Evolutionary conservation across 2,797 vertebrate species (phyloP), one percentile per base, ranked within the genome.

Genomic region (Clamator glandarius): DNA sequence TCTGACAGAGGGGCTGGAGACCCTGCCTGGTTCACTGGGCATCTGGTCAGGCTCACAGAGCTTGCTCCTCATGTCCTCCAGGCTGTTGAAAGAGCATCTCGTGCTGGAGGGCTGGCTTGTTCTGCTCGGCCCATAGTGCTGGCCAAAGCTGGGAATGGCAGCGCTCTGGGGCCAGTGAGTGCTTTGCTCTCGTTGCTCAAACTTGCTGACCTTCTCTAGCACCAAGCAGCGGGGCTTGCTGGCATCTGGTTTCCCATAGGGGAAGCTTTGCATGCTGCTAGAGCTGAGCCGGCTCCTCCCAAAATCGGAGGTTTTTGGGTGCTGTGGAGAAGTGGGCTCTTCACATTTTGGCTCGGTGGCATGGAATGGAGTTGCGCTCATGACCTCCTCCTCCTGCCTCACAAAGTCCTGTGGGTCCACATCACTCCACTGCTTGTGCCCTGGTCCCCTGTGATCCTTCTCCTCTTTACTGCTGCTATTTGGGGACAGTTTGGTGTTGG

Each of bases 161-260:
- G 76, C 50, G 3, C 97, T 98, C 7, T 96, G 97, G 63, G 97
- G 97, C 28, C 97, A 97, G 31, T 96, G 98, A 81, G 95, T 95
- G 28, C 96, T 97, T 7, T 97, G 98, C 66, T 99, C 98, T 6
- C 97, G 98, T 55, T 98, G 98, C 96, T 99, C 99, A n/a, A 99
- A 98, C 85, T 97, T 98, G 84, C 95, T 98, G 52, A 99, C 98
- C 92, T 99, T 99, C 97, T 99, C 99, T 88, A 99, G 96, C 79
- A 99, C 99, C 0, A 98, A 99, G 94, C 98, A 98, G 92, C 95
- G 92, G 55, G 97, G 41, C 90, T 95, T 46, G 92, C 96, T 28
- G n/a, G 76, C 87, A 1, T 98, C 98, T 66, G 83, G 42, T 74
- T 93, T 98, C 74, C 96, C 59, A 3, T 77, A 94, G 52, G 92